Evolutionary conservation across 2,797 vertebrate species (phyloP).

Genomic region (Ispidina lecontei): DNA sequence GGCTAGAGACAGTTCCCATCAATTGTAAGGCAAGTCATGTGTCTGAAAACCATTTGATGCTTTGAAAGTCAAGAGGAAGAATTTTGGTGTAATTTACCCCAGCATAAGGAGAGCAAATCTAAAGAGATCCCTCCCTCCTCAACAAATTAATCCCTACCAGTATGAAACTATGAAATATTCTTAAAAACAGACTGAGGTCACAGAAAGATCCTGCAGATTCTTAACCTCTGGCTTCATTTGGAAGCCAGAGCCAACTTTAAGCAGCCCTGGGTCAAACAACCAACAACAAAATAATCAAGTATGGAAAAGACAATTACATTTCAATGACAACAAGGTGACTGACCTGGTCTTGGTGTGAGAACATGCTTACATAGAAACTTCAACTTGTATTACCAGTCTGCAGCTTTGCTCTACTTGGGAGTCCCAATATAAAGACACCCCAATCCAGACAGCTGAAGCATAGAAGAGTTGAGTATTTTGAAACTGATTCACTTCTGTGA

Average conservation of each 20-base stretch:
- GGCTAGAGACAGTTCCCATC: not conserved
- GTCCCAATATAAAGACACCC: not conserved
- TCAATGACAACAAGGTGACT: not conserved
- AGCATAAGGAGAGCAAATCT: not conserved
- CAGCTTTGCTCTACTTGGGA: not conserved
- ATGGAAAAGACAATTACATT: conserved; percentile 16
- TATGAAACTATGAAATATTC: not conserved
- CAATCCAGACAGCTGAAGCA: not conserved
- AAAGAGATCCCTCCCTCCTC: not conserved
- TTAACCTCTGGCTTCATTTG: not conserved
- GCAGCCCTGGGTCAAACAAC: conserved; percentile 43
- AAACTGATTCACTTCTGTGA: conserved; percentile 5
- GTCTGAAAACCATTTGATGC: not conserved
- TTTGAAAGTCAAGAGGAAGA: not conserved
- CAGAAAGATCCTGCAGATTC: conserved; percentile 6
- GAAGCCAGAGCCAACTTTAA: conserved; percentile 43
- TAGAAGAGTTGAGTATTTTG: conserved; percentile 6
- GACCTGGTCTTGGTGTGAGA: not conserved
- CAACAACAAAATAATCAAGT: not conserved
- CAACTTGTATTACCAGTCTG: not conserved
- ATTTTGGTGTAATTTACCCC: not conserved
- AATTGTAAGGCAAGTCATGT: not conserved
- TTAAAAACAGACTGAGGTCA: not conserved
- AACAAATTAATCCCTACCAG: not conserved
- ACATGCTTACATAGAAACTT: not conserved